These are phyloP conservation scores for Urocolius indicus DNA, from an alignment of 2,113 vertebrate species.

Conservation along the genomic window DNA sequence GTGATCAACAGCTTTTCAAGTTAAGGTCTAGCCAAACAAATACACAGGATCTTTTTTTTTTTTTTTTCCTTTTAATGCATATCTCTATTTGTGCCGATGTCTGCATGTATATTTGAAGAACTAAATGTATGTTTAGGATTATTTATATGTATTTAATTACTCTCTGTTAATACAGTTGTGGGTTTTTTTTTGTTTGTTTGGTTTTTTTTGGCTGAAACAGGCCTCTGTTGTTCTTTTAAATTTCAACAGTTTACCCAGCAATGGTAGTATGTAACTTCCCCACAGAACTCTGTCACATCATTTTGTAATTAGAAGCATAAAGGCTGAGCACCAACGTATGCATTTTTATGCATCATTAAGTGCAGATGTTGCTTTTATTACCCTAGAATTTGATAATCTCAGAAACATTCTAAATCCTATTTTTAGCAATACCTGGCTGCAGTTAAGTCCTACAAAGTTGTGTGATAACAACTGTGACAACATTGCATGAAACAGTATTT, in stretches of 20 bases:
- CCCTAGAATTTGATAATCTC: not conserved
- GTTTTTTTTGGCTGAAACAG: not conserved
- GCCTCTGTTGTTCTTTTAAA: not conserved
- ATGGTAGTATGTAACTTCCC: not conserved
- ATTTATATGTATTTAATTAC: not conserved
- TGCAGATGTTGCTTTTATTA: not conserved
- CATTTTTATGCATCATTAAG: not conserved
- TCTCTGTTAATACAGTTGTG: not conserved
- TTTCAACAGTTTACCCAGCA: not conserved
- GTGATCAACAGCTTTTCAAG: not conserved
- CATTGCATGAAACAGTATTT: not conserved
- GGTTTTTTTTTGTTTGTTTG: no score
- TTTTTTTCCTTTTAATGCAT: not conserved
- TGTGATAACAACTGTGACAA: not conserved
- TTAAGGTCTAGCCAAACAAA: not conserved
- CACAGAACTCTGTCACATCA: not conserved
- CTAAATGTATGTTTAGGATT: not conserved
- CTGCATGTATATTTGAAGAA: not conserved
- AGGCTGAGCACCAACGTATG: not conserved
- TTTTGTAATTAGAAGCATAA: not conserved
- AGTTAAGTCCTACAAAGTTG: not conserved
- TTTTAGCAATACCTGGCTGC: not conserved
- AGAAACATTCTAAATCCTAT: not conserved
- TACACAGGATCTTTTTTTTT: not conserved
- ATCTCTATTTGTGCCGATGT: not conserved